Base-by-base conservation (phyloP, 2,888 invertebrate genomes). In the Athalia cordata region DNA sequence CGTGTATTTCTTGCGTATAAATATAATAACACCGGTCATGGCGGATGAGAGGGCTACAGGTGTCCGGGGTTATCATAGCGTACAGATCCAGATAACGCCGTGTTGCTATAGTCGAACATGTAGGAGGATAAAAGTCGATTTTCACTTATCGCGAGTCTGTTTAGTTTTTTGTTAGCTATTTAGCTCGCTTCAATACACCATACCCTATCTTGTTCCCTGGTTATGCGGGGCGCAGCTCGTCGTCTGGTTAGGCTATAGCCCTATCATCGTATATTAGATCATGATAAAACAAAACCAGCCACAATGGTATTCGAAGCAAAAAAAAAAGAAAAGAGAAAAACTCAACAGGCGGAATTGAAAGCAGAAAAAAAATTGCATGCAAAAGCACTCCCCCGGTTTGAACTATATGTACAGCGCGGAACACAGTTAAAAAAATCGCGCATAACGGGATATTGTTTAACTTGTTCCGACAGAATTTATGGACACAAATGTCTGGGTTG, bases 401-500 rank as follows among this genome's bases (percentile, higher is more conserved):
- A n/a, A n/a, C n/a, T n/a, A n/a, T n/a, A n/a, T n/a, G n/a, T n/a
- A n/a, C n/a, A n/a, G 29, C 29, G 29, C 29, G 29, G 29, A 29
- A 29, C 15, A 13, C 62, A 15, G 15, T 13, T 62, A 11, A 13
- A 62, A 29, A 13, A 62, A 15, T n/a, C 62, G 13, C 29, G 29
- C 2, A 2, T 49, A 75, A 75, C 75, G 7, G 50, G 50, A 15
- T 29, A 43, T 75, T 11, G 29, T 62, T 64, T 50, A 50, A 29
- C 29, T 29, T 29, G 13, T 64, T 52, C 62, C 62, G 61, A 61
- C 75, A 75, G 75, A 75, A 75, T 75, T 62, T 75, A 62, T 13
- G 75, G 75, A 50, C 75, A 75, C 75, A 75, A 75, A 64, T 75
- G 75, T 75, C 62, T 75, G 29, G 75, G 62, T n/a, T 75, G 75